Evolutionary conservation across 2,113 vertebrate genomes (phyloP).

Genomic region (Salvelinus fontinalis): DNA sequence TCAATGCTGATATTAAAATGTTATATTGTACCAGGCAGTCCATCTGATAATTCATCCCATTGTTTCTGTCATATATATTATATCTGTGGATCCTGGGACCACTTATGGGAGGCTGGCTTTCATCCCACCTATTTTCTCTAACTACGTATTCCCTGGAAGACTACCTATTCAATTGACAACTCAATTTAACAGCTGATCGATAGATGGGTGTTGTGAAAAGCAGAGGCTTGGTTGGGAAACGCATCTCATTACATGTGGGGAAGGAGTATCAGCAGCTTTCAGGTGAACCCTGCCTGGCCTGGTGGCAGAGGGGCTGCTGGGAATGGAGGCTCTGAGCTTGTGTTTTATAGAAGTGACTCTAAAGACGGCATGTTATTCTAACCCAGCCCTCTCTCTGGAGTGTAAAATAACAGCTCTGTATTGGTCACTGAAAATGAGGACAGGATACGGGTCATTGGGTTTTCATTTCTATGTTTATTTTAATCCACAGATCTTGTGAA

Average conservation of each 20-base stretch:
- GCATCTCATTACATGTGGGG: not conserved
- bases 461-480: no score
- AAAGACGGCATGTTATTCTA: no score
- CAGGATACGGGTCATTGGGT: no score
- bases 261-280: not conserved
- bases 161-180: slow-evolving; percentile 16
- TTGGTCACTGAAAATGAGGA: no score
- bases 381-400: no score
- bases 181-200: slow-evolving; percentile 27
- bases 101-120: slow-evolving; percentile 16
- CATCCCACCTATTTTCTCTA: not conserved
- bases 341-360: not conserved
- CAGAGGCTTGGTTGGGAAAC: not conserved
- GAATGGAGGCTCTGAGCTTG: not conserved
- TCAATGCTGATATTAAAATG: slow-evolving; percentile 4
- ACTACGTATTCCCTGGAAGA: not conserved
- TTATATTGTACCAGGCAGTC: not conserved
- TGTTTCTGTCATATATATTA: not conserved
- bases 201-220: slow-evolving; percentile 7
- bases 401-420: no score
- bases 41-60: slow-evolving; percentile 6
- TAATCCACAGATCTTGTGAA: no score
- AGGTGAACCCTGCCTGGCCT: not conserved
- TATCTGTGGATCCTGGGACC: not conserved
- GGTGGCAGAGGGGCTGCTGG: not conserved